phyloP scores from a whole-genome alignment of 2,113 vertebrate species.

The Channa argus region DNA sequence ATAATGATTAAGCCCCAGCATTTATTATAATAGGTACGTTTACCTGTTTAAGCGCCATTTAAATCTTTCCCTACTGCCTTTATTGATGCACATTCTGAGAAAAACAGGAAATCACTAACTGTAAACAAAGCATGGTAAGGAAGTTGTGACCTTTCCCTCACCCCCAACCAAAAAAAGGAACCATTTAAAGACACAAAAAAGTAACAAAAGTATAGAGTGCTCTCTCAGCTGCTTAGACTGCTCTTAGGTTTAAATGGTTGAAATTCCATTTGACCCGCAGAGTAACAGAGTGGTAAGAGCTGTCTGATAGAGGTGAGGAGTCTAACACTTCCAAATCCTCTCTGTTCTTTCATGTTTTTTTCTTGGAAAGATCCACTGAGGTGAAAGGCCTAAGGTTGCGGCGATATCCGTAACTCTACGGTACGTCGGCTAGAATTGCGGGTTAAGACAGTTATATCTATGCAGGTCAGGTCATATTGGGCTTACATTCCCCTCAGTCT shows the following conservation, averaged over 20 bases:
- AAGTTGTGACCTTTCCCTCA: too few species aligned
- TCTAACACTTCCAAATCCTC: slow-evolving; percentile 24
- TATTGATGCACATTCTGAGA: too few species aligned
- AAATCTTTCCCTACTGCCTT: too few species aligned
- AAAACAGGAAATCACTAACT: too few species aligned
- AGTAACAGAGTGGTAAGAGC: slow-evolving; percentile 36
- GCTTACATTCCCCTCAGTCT: slow-evolving; percentile 18
- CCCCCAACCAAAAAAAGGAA: too few species aligned
- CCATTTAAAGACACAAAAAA: too few species aligned
- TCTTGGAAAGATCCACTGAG: background rate
- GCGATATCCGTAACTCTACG: slow-evolving; percentile 41
- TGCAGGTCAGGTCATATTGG: slow-evolving; percentile 51
- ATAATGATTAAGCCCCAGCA: too few species aligned
- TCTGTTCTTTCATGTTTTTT: slow-evolving; percentile 1
- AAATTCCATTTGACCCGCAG: slow-evolving; percentile 33
- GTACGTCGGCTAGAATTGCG: slow-evolving; percentile 13
- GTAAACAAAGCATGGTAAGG: too few species aligned
- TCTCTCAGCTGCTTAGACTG: too few species aligned
- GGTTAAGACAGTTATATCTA: slow-evolving; percentile 71
- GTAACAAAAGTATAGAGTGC: background rate
- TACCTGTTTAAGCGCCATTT: too few species aligned
- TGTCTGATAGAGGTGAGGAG: slow-evolving; percentile 39
- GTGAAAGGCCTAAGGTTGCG: slow-evolving; percentile 34
- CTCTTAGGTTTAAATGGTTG: background rate
- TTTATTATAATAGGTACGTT: too few species aligned